phyloP scores from a whole-genome alignment of 2,113 vertebrate species.

The Petroica traversi region DNA sequence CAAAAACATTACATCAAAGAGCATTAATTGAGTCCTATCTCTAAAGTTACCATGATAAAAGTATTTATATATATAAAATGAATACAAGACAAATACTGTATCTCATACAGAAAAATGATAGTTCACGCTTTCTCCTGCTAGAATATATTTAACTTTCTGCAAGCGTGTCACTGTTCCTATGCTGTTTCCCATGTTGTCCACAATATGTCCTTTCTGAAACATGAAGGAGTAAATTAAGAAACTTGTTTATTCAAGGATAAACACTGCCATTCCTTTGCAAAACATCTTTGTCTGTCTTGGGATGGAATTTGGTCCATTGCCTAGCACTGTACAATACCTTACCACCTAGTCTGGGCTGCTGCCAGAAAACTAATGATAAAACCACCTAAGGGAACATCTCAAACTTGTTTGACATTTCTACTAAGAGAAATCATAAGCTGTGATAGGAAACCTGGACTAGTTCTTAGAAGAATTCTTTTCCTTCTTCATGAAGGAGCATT shows the following conservation, averaged over 20 bases:
- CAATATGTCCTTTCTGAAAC: neutral
- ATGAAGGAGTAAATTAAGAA: neutral
- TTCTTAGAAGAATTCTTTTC: neutral
- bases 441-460: neutral
- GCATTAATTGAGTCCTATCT: neutral
- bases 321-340: neutral
- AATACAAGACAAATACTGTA: neutral
- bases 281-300: neutral
- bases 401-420: neutral
- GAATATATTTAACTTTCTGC: neutral
- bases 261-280: neutral
- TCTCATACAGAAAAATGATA: neutral
- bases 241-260: neutral
- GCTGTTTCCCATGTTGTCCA: neutral
- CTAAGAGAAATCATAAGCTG: neutral
- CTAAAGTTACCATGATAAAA: neutral
- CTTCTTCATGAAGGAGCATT: neutral
- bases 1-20: neutral
- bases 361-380: conserved; percentile 18
- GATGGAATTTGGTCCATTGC: neutral
- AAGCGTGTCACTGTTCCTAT: neutral
- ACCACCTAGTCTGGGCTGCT: neutral
- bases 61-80: neutral
- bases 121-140: neutral
- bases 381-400: neutral